Evolutionary conservation across 1,140 invertebrate genomes (phyloP), one percentile per base, ranked within the genome.

Genomic region (Drosophila kikkawai): DNA sequence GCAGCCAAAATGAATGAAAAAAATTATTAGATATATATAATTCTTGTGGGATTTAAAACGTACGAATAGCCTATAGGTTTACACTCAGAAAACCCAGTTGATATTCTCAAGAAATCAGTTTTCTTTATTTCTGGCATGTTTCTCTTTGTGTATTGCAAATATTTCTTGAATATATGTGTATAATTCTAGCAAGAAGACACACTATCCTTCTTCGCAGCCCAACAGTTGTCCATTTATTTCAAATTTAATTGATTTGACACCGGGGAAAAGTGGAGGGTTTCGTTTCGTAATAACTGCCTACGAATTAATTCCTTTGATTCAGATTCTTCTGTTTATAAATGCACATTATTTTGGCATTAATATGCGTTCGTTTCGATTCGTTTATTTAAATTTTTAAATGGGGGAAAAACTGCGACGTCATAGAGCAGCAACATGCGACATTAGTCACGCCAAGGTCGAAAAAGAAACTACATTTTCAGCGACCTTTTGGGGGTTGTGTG

Each of bases 211-310:
- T 67, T 70, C 36, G 63, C 41, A 36, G 32, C 11, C 55, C 26
- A 48, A 53, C 74, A 86, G 65, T 68, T 82, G 82, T 48, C 50
- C 61, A 66, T 65, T 59, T 51, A 87, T 82, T 71, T 87, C 82
- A 86, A 82, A 79, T 73, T 87, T 86, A 86, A 86, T 86, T 86
- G 80, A 82, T 79, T 65, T 67, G 61, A 71, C 65, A 47, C 1
- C 19, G 15, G 34, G 6, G 51, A 15, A 13, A 3, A 6, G 17
- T 48, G 8, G 29, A 13, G 51, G 48, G n/a, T 15, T 39, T 15
- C 13, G 8, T 41, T 34, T 41, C 37, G 15, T 44, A 45, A 76
- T 75, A 67, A 45, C 50, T 56, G 45, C 71, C 34, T 9, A 56
- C 19, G 48, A 37, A 56, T 44, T 32, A 67, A 45, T 73, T 47